Evolutionary conservation across 1,140 invertebrate species (phyloP), one percentile per base, ranked within the genome.

Genomic region (Nasonia longicornis): DNA sequence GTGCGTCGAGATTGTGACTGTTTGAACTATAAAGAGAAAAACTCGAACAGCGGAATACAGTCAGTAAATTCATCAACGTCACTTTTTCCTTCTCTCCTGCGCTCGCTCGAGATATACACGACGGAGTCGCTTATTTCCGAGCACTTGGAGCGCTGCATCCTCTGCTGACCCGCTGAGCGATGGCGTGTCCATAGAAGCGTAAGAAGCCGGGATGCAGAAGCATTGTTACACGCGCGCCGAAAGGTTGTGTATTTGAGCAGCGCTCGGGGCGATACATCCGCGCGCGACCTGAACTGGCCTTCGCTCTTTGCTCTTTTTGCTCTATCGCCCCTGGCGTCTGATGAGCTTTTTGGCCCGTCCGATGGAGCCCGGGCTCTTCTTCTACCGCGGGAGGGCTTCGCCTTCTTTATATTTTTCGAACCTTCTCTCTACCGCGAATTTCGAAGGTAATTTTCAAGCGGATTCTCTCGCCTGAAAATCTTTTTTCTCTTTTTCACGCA

Each of bases 341-440:
- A 31, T 66, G n/a, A 76, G 14, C 29, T 66, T 66, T 66, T 76
- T 64, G 20, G 10, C 52, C 52, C 35, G 20, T 3, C 4, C 52
- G 52, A 20, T 20, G 7, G 4, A 76, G 74, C 42, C 11, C 35
- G 11, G 20, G 20, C n/a, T n/a, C 16, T 42, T 35, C 58, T 42
- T 76, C 6, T 75, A 26, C 26, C 26, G 16, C 14, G 14, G 16
- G 22, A 63, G 42, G 58, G 7, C 73, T 58, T 75, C 58, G 16
- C 29, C n/a, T 58, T 58, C 52, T 75, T 64, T 63, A n/a, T 63
- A n/a, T 63, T 22, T 38, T 58, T 75, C 29, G 16, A 75, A 38
- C 35, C 63, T 38, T 6, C 45, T n/a, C 3, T 12, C 7, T 6
- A 58, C 14, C 7, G 4, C 20, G n/a, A 16, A 58, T 22, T 74